A percentile compares a stretch with the other conserved stretches of the same genome.
These are phyloP conservation scores for Protomyctophum bolini DNA, from an alignment of 2,113 vertebrate genomes.

Conservation along the genomic window DNA sequence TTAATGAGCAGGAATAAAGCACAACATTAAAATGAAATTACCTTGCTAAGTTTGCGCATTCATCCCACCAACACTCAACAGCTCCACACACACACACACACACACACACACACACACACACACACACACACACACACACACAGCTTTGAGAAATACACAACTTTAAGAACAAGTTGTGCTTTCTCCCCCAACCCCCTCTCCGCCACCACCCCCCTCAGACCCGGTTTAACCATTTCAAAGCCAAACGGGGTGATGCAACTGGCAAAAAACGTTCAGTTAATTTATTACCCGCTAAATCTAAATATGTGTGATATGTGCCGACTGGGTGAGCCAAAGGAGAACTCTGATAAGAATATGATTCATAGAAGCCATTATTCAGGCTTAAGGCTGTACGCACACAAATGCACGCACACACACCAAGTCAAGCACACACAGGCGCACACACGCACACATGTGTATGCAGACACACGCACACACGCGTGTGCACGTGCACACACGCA, in stretches of 20 bases:
- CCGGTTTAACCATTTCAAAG: conserved; percentile 44
- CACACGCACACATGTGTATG: neutral
- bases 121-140: too few species aligned
- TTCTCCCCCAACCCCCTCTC: neutral
- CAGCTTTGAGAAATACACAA: conserved; percentile 10
- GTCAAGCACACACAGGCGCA: neutral
- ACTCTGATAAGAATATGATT: conserved; percentile 25
- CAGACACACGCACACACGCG: neutral
- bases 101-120: too few species aligned
- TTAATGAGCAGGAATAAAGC: conserved; percentile 73
- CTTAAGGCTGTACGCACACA: conserved; percentile 16
- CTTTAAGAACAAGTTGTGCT: neutral
- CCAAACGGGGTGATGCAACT: conserved; percentile 4
- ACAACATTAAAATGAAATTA: conserved; percentile 70
- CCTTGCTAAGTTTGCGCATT: conserved; percentile 55
- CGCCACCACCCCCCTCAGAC: neutral
- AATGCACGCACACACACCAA: conserved; percentile 5
- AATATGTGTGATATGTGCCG: conserved; percentile 20
- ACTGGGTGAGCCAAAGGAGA: conserved; percentile 15
- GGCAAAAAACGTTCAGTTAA: neutral
- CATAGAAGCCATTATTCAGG: conserved; percentile 16
- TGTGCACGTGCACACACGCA: neutral
- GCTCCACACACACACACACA: neutral
- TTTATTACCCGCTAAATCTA: conserved; percentile 12
- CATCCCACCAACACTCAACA: conserved; percentile 38